Evolutionary conservation across 1,140 invertebrate genomes (phyloP).

Genomic region (Bombus waltoni): DNA sequence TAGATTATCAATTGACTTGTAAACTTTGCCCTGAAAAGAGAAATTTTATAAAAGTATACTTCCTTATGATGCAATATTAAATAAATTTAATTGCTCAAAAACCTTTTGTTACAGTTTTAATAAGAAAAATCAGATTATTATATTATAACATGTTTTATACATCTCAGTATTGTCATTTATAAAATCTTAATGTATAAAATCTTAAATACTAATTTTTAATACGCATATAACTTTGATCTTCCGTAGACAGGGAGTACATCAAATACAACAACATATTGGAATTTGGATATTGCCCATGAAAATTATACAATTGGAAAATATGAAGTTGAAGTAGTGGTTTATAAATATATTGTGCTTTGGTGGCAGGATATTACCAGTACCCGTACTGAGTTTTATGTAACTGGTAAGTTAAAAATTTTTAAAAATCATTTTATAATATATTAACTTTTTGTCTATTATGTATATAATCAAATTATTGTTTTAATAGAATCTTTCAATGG

Average conservation of each 20-base stretch:
- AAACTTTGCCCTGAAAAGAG: not conserved
- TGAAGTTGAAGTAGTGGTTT: slow-evolving; percentile 84
- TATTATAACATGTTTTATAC: not conserved
- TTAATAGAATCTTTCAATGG: slow-evolving; percentile 86
- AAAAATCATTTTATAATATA: not conserved
- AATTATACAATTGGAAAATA: slow-evolving; percentile 84
- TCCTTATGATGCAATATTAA: not conserved
- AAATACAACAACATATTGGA: slow-evolving; percentile 83
- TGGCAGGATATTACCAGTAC: slow-evolving; percentile 79
- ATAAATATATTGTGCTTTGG: slow-evolving; percentile 70
- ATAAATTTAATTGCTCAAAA: not conserved
- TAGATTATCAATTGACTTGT: no score
- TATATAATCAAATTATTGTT: slow-evolving; percentile 33
- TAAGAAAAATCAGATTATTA: not conserved
- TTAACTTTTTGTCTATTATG: slow-evolving; percentile 39
- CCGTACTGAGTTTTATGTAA: slow-evolving; percentile 84
- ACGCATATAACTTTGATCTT: not conserved
- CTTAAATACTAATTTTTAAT: slow-evolving; percentile 5
- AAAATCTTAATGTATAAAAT: not conserved
- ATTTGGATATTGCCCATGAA: slow-evolving; percentile 83
- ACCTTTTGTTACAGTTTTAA: not conserved
- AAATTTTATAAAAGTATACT: not conserved
- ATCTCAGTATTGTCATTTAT: not conserved
- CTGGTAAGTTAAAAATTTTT: slow-evolving; percentile 81
- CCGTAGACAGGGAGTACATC: slow-evolving; percentile 39